Evolutionary conservation across 2,888 invertebrate genomes (phyloP).

Genomic region (Troides helena): DNA sequence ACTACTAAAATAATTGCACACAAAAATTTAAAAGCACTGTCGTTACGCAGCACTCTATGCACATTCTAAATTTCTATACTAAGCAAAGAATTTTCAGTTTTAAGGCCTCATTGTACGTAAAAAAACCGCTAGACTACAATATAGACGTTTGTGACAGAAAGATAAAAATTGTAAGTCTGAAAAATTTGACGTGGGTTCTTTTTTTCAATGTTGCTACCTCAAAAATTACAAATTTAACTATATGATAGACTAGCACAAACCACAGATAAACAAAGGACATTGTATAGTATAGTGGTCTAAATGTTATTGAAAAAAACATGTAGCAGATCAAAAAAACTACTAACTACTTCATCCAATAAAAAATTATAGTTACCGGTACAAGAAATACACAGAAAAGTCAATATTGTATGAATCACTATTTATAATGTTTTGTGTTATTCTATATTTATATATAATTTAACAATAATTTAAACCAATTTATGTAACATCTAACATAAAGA

Average conservation of each 20-base stretch:
- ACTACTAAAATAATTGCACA: slow-evolving; percentile 60
- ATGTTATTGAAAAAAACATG: no score
- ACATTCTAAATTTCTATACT: slow-evolving; percentile 66
- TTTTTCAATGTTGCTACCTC: slow-evolving; percentile 21
- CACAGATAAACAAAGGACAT: not conserved
- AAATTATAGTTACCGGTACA: no score
- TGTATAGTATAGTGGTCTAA: not conserved
- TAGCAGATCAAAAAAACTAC: no score
- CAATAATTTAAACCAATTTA: no score
- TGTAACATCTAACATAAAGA: no score
- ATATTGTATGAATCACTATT: no score
- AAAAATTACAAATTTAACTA: not conserved
- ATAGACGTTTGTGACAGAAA: slow-evolving; percentile 56
- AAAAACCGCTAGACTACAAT: slow-evolving; percentile 58
- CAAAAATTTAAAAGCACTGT: slow-evolving; percentile 57
- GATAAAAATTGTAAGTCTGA: slow-evolving; percentile 57
- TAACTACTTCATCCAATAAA: no score
- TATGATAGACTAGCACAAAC: not conserved
- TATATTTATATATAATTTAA: no score
- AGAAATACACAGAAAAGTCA: no score
- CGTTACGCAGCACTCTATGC: slow-evolving; percentile 61
- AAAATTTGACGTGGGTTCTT: slow-evolving; percentile 48
- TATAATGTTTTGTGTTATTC: no score
- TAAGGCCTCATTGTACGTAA: slow-evolving; percentile 67
- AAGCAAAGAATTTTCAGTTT: slow-evolving; percentile 47